These are phyloP conservation scores for Batillaria attramentaria DNA, from an alignment of 1,140 invertebrate species.

Conservation along the genomic window DNA sequence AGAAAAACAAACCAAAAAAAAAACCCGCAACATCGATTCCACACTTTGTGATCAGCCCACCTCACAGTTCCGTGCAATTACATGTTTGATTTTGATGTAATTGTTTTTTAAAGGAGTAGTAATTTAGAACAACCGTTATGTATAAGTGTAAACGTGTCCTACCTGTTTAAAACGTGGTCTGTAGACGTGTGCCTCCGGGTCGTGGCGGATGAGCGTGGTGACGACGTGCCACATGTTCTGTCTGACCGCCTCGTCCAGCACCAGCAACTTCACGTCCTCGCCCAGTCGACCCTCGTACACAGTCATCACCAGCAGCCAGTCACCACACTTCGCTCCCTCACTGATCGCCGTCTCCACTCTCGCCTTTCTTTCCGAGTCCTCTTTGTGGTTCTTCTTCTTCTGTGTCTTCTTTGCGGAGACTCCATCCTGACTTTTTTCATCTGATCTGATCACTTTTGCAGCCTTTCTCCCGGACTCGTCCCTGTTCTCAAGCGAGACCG, in stretches of 20 bases:
- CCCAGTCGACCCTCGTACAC: conserved; percentile 12
- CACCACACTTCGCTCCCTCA: no score
- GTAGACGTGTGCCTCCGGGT: conserved; percentile 5
- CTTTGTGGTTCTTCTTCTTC: not conserved
- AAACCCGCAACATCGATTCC: not conserved
- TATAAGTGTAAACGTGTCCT: no score
- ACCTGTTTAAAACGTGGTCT: no score
- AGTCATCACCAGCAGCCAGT: not conserved
- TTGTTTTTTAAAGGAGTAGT: no score
- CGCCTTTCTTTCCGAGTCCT: not conserved
- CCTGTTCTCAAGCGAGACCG: no score
- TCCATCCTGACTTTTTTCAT: no score
- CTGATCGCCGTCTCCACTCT: not conserved
- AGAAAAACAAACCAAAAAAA: not conserved
- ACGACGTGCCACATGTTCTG: not conserved
- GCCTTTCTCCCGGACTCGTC: no score
- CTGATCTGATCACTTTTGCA: no score
- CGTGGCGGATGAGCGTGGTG: not conserved
- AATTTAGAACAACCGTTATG: no score
- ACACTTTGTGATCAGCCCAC: no score
- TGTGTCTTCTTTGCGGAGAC: not conserved
- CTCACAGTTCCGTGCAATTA: not conserved
- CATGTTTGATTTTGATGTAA: no score
- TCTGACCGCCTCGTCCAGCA: not conserved
- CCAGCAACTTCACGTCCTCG: not conserved